A percentile compares a stretch with the other conserved stretches of the same genome.
These are phyloP conservation scores for Acanthurus lineatus DNA, from an alignment of 2,797 vertebrate species.

Conservation along the genomic window DNA sequence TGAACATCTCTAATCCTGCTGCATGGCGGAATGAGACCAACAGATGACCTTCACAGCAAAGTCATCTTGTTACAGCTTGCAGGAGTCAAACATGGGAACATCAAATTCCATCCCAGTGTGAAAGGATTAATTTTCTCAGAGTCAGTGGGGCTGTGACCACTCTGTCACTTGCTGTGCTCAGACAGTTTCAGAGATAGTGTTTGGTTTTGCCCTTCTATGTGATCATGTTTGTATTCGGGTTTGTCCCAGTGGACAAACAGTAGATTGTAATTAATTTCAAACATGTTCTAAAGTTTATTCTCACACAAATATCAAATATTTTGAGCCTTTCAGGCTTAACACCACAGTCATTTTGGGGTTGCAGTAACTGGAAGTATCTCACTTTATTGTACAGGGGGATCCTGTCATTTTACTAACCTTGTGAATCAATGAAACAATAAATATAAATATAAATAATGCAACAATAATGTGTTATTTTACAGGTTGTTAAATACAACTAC, in stretches of 20 bases:
- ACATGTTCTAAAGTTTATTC: not conserved
- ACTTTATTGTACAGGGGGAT: not conserved
- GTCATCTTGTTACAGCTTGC: constrained; percentile 30
- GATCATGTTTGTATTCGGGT: constrained; percentile 8
- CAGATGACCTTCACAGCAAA: constrained; percentile 49
- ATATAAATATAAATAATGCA: not conserved
- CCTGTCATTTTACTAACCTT: not conserved
- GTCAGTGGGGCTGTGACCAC: constrained; percentile 43
- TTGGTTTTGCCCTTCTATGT: constrained; percentile 2
- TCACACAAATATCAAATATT: not conserved
- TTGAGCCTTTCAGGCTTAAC: not conserved
- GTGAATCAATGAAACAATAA: not conserved
- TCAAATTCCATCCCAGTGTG: constrained; percentile 38
- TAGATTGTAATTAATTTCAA: not conserved
- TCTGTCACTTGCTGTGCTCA: constrained; percentile 26
- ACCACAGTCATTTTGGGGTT: not conserved
- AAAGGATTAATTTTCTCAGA: constrained; percentile 44
- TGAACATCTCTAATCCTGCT: constrained; percentile 17
- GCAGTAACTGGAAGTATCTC: not conserved
- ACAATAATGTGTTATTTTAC: not conserved
- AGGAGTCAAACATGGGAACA: constrained; percentile 49
- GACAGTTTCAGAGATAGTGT: constrained; percentile 4
- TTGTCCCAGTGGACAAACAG: constrained; percentile 5
- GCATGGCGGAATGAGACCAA: not conserved
- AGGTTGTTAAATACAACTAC: not conserved